phyloP scores from a whole-genome alignment of 2,113 vertebrate genomes.

The Sterna hirundo region DNA sequence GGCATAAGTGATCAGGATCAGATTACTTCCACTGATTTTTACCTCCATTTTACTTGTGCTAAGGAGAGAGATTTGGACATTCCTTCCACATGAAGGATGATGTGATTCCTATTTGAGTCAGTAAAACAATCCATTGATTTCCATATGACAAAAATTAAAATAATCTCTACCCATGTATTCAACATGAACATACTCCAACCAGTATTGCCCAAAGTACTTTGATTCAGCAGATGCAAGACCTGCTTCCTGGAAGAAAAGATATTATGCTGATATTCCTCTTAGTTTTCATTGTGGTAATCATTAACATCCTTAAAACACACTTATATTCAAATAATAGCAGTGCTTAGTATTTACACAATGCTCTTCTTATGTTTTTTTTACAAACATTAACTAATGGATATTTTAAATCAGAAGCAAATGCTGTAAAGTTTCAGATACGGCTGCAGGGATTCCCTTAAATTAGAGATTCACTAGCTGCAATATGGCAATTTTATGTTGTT shows the following conservation, averaged over 20 bases:
- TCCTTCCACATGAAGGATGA: background rate
- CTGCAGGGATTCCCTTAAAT: constrained; percentile 31
- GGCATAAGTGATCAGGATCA: background rate
- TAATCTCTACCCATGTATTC: background rate
- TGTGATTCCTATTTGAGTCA: background rate
- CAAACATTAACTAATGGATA: background rate
- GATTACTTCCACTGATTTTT: background rate
- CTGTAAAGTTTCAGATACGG: background rate
- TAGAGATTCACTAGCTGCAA: background rate
- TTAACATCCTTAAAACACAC: background rate
- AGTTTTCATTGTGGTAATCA: background rate
- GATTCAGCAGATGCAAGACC: background rate
- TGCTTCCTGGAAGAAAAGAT: background rate
- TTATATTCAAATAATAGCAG: background rate
- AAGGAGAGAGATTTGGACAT: background rate
- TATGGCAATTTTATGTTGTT: background rate
- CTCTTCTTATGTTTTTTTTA: background rate
- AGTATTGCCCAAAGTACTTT: background rate
- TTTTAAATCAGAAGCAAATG: background rate
- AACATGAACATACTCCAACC: background rate
- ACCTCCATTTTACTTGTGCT: background rate
- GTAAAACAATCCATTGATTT: background rate
- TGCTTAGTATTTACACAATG: background rate
- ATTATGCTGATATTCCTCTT: background rate
- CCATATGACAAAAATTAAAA: background rate